These are phyloP conservation scores for Drosophila fungiperda DNA, from an alignment of 2,888 invertebrate species.

Conservation along the genomic window DNA sequence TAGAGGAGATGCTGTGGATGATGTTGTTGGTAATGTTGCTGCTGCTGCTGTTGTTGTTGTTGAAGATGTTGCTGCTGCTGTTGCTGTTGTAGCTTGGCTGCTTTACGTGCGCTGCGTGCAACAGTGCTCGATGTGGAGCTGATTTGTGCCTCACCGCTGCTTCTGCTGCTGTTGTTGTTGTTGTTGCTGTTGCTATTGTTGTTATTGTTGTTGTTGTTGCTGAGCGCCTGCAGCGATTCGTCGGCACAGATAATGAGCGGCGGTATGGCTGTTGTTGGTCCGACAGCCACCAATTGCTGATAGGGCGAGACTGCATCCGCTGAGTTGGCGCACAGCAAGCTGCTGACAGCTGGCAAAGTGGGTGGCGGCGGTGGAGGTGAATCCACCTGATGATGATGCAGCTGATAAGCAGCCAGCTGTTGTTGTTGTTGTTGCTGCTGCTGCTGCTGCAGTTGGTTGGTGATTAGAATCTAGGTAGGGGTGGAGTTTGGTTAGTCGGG, in stretches of 20 bases:
- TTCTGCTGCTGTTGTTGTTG: neutral
- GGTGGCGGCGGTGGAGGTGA: conserved; percentile 66
- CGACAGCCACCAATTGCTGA: conserved; percentile 81
- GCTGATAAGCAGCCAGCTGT: conserved; percentile 72
- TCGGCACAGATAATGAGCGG: conserved; percentile 70
- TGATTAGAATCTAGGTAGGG: conserved; percentile 82
- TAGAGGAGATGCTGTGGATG: conserved; percentile 70
- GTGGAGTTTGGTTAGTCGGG: conserved; percentile 71
- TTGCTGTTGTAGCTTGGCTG: conserved; percentile 47
- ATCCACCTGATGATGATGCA: conserved; percentile 75
- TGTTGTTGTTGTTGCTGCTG: conserved; percentile 78
- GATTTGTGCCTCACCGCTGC: conserved; percentile 36
- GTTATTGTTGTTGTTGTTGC: conserved; percentile 21
- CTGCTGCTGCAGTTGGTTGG: conserved; percentile 68
- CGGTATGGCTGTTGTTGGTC: conserved; percentile 61
- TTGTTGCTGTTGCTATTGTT: neutral
- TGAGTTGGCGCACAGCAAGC: conserved; percentile 56
- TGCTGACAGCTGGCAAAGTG: conserved; percentile 66
- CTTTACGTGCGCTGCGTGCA: conserved; percentile 45
- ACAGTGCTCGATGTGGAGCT: conserved; percentile 29
- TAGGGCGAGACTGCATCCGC: conserved; percentile 54
- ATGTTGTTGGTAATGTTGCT: conserved; percentile 63
- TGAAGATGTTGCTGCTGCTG: conserved; percentile 62
- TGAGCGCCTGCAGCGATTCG: conserved; percentile 60
- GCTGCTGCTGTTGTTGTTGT: conserved; percentile 43